Evolutionary conservation across 2,797 vertebrate species (phyloP).

Genomic region (Botia almorhae): DNA sequence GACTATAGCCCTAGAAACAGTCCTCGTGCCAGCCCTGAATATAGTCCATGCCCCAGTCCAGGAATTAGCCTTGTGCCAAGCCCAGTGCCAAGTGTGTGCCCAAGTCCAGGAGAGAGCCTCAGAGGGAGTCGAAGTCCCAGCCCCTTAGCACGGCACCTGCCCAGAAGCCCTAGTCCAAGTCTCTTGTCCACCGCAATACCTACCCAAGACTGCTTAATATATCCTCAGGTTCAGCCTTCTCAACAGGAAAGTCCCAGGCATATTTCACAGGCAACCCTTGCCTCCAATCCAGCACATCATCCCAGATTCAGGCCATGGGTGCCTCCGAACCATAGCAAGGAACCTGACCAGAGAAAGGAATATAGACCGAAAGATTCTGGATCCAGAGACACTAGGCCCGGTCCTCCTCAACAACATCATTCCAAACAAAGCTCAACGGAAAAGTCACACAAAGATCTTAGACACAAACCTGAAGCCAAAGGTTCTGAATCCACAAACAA

Average conservation of each 20-base stretch:
- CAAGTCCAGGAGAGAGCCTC: conserved; percentile 65
- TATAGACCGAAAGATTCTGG: conserved; percentile 46
- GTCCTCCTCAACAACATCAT: conserved; percentile 53
- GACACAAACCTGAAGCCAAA: conserved; percentile 46
- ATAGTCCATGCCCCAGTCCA: conserved; percentile 76
- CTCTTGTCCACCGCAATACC: conserved; percentile 63
- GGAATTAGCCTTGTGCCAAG: conserved; percentile 75
- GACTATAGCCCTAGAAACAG: conserved; percentile 72
- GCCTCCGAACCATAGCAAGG: conserved; percentile 52
- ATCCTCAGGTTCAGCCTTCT: conserved; percentile 44
- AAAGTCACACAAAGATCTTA: conserved; percentile 55
- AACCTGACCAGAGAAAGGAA: conserved; percentile 48
- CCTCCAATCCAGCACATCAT: conserved; percentile 60
- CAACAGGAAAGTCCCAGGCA: conserved; percentile 55
- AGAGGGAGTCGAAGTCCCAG: conserved; percentile 63
- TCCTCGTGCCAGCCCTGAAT: conserved; percentile 72
- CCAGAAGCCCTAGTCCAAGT: conserved; percentile 73
- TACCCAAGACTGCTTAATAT: conserved; percentile 45
- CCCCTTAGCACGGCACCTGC: conserved; percentile 56
- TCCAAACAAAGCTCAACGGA: conserved; percentile 56
- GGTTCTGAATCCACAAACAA: conserved; percentile 47
- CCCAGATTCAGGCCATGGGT: conserved; percentile 70
- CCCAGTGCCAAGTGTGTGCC: conserved; percentile 71
- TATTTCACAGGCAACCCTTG: conserved; percentile 52
- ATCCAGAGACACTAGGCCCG: conserved; percentile 51